Base-by-base conservation (phyloP, 2,797 vertebrate species). In the Myotis daubentonii region DNA sequence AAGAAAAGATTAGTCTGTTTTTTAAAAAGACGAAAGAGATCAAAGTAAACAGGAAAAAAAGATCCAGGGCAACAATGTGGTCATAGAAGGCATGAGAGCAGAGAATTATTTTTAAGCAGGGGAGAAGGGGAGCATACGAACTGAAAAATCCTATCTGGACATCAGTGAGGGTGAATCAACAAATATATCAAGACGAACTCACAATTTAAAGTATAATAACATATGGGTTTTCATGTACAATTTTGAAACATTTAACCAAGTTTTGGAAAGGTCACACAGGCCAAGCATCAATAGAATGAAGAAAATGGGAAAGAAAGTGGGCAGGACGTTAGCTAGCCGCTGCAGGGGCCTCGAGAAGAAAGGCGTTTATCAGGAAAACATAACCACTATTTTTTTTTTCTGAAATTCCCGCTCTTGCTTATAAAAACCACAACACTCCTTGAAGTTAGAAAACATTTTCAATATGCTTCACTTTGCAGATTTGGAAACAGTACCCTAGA, bases 401-500 rank as follows among this genome's bases (percentile, higher is more conserved):
- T 92, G 57, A 94, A 85, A 95, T 94, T 88, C 60, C 75, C 60
- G 10, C 60, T 89, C 80, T 66, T 87, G 30, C 55, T 95, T 96
- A 91, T 88, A 93, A 89, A 94, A 95, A 86, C 62, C 70, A 94
- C 85, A 79, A 38, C 13, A 89, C 38, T 93, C 85, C 87, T 95
- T 93, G 83, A 90, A 92, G 88, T 86, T 79, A 85, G 84, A 88
- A 95, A 95, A 84, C 68, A 92, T 93, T 95, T 89, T 95, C 78
- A 95, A 94, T 93, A 87, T 82, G 47, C 65, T 86, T 94, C 38
- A 60, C 55, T 96, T 88, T 95, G 88, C 36, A 49, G 71, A 96
- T 96, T 86, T 97, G 75, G 87, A 96, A 95, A 74, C 20, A 88
- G 92, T 53, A 53, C 53, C 85, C 93, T 87, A 93, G 87, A 95